phyloP scores from a whole-genome alignment of 2,113 vertebrate genomes.

The Erinaceus europaeus region DNA sequence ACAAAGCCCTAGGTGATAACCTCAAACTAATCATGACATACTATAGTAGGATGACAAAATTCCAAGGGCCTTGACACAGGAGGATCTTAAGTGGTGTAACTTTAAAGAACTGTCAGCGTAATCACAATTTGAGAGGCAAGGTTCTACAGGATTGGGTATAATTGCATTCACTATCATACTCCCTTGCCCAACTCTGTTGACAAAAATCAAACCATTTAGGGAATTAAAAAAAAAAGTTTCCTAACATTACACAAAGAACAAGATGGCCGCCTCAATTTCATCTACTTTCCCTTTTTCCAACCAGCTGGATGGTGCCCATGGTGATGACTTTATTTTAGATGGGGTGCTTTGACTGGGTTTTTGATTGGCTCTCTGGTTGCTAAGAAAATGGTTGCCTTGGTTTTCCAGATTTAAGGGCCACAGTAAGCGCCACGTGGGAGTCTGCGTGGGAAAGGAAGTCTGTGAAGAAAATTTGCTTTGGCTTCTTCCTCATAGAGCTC shows the following conservation, averaged over 20 bases:
- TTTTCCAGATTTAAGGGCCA: slow-evolving; percentile 73
- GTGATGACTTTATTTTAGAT: slow-evolving; percentile 52
- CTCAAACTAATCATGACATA: not conserved
- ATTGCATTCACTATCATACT: not conserved
- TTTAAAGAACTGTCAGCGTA: not conserved
- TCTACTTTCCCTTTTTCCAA: not conserved
- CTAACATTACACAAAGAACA: slow-evolving; percentile 7
- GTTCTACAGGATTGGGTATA: not conserved
- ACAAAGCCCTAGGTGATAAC: not conserved
- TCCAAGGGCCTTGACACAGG: not conserved
- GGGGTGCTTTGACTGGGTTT: slow-evolving; percentile 32
- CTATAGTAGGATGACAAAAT: not conserved
- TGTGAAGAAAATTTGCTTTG: slow-evolving; percentile 75
- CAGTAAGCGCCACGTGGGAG: slow-evolving; percentile 75
- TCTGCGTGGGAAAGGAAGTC: slow-evolving; percentile 81
- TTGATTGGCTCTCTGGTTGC: slow-evolving; percentile 80
- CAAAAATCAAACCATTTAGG: not conserved
- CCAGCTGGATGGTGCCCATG: slow-evolving; percentile 27
- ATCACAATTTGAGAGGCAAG: not conserved
- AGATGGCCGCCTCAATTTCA: slow-evolving; percentile 21
- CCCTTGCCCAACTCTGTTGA: not conserved
- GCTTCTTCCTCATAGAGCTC: slow-evolving; percentile 67
- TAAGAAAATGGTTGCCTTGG: slow-evolving; percentile 83
- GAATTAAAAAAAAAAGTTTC: not conserved
- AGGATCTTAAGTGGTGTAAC: not conserved